Conservation (phyloP, 2,797 vertebrate genomes). For the Trachurus trachurus region DNA sequence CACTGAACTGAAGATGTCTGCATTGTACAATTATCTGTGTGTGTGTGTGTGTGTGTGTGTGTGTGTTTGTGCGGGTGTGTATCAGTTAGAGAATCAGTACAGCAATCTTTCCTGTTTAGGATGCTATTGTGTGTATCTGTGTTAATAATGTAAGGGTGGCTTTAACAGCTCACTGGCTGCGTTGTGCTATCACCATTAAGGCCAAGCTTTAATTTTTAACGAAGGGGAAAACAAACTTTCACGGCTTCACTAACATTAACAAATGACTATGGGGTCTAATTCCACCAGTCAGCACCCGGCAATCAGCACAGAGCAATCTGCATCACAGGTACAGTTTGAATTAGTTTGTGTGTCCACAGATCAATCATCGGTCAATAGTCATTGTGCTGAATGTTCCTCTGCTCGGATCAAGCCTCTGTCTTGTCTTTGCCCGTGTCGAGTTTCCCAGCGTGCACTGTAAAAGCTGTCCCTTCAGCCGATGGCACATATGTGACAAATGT, state of each 20-base stretch:
- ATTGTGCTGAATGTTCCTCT: conserved; percentile 16
- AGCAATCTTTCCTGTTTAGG: conserved; percentile 46
- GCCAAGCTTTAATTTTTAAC: conserved; percentile 78
- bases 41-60: neutral
- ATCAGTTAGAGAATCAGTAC: conserved; percentile 21
- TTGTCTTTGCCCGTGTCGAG: neutral
- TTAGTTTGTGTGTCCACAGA: conserved; percentile 43
- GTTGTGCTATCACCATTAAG: conserved; percentile 76
- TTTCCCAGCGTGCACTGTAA: neutral
- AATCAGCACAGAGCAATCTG: conserved; percentile 43
- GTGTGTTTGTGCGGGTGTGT: neutral
- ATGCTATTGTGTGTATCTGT: conserved; percentile 67
- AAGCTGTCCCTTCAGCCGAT: neutral
- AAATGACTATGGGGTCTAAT: conserved; percentile 49
- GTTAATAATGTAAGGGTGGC: conserved; percentile 80
- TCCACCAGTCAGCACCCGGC: conserved; percentile 35
- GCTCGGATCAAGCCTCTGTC: neutral
- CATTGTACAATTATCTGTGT: neutral
- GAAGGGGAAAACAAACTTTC: conserved; percentile 71
- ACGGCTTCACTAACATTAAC: conserved; percentile 68
- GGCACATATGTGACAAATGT: conserved; percentile 31
- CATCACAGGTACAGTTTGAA: conserved; percentile 34
- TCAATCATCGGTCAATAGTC: conserved; percentile 45
- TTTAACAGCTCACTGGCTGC: conserved; percentile 57
- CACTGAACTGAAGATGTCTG: neutral